phyloP scores from a whole-genome alignment of 2,113 vertebrate species.

The Pseudorectes ferrugineus region DNA sequence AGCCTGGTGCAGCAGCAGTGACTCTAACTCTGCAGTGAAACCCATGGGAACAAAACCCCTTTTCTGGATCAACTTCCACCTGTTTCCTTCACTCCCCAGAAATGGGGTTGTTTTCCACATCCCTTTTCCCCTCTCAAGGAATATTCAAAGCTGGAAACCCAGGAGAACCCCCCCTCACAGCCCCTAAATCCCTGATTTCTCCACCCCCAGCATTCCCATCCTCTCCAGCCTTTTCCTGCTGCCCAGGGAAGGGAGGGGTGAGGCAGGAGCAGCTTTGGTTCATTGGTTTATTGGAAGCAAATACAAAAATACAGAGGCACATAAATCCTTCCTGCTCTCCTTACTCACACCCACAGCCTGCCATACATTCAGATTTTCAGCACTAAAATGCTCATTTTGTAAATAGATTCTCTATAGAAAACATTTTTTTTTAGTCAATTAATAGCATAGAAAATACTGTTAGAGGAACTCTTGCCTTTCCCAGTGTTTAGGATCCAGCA shows the following conservation, averaged over 20 bases:
- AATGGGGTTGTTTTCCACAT: not conserved
- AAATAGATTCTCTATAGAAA: conserved; percentile 70
- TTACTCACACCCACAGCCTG: conserved; percentile 24
- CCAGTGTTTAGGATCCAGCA: not conserved
- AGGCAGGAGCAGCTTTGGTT: not conserved
- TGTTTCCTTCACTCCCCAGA: not conserved
- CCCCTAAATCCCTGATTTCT: not conserved
- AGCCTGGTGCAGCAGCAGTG: rapidly evolving
- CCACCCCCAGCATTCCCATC: not conserved
- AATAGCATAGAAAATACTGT: conserved; percentile 51
- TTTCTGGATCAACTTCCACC: not conserved
- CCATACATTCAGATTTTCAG: conserved; percentile 15
- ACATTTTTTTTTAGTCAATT: not conserved
- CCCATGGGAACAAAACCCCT: not conserved
- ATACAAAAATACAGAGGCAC: conserved; percentile 78
- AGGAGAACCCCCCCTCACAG: not conserved
- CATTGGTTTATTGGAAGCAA: conserved; percentile 68
- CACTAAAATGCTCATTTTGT: conserved; percentile 42
- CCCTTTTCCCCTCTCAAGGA: not conserved
- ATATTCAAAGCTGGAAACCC: not conserved
- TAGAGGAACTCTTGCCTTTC: not conserved
- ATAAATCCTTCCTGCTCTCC: conserved; percentile 36
- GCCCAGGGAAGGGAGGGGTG: not conserved
- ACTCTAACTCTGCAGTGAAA: no score
- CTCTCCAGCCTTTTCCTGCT: not conserved